Evolutionary conservation across 2,113 vertebrate genomes (phyloP), one percentile per base, ranked within the genome.

Genomic region (Silurus asotus): DNA sequence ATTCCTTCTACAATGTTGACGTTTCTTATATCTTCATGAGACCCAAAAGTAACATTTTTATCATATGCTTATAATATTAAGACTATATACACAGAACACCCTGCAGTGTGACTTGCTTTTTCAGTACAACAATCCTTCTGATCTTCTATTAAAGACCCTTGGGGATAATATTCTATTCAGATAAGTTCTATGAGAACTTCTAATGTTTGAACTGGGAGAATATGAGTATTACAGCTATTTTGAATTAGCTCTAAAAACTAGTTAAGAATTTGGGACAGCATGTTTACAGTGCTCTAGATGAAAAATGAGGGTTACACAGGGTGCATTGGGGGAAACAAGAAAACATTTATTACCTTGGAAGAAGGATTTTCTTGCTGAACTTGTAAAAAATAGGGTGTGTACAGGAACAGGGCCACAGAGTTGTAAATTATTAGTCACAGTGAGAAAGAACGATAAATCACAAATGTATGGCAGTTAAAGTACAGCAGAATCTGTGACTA

Each of bases 361-460:
- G 76, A n/a, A 49, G 67, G 1, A 13, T 58, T 28, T 82, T 76
- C 37, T 51, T 88, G 83, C 83, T 85, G 83, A 85, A 23, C 69
- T 37, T 76, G 28, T 58, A 65, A 84, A 59, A 88, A 88, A 67
- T 37, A 76, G 15, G 51, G 55, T 81, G 59, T 77, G 70, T 77
- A 48, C 37, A 79, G 65, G 25, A 84, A 67, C 78, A 14, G 48
- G 51, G 53, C 53, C 55, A 59, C 48, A 15, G n/a, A 8, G 13
- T 55, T 88, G 23, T 48, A 49, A 45, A 49, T 49, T 74, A 74
- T 85, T 45, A 67, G 37, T 61, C 56, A 55, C 70, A 82, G 25
- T 69, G 59, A 56, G 14, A 64, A 20, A 56, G 58, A 88, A 77
- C 51, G 15, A 77, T 85, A 76, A 49, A 19, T n/a, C 49, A 80